A percentile compares a stretch with the other conserved stretches of the same genome.
phyloP scores from a whole-genome alignment of 2,888 invertebrate genomes.

The Clitarchus hookeri region DNA sequence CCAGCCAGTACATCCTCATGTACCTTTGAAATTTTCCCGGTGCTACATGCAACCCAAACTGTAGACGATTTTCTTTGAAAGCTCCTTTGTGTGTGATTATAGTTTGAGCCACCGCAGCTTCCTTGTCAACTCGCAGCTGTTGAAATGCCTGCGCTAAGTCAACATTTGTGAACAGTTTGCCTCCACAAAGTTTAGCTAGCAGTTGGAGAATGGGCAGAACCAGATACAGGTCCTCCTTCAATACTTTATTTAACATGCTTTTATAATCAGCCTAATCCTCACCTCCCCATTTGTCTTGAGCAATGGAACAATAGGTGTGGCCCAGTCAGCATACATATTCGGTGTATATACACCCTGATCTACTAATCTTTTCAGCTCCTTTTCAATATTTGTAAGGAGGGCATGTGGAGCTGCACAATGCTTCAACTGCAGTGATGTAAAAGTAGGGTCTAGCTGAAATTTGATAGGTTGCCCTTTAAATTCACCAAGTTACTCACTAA shows the following conservation, averaged over 20 bases:
- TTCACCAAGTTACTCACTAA: too few relatives aligned
- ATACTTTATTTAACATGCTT: background rate
- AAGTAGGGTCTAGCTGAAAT: too few relatives aligned
- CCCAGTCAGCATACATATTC: background rate
- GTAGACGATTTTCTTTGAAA: background rate
- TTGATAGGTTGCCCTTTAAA: too few relatives aligned
- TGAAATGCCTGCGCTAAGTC: too few relatives aligned
- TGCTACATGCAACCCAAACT: background rate
- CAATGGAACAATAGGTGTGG: background rate
- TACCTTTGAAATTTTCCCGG: background rate
- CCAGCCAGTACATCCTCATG: background rate
- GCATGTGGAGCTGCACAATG: too few relatives aligned
- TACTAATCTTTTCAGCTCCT: background rate
- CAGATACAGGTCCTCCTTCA: too few relatives aligned
- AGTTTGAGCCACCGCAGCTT: too few relatives aligned
- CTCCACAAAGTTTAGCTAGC: too few relatives aligned
- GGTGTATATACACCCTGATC: background rate
- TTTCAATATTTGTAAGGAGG: background rate
- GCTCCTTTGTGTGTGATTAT: too few relatives aligned
- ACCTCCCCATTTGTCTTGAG: background rate
- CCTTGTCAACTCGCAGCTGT: too few relatives aligned
- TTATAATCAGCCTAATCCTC: background rate
- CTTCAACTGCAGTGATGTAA: too few relatives aligned
- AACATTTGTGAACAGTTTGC: background rate
- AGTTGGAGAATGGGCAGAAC: background rate